These are phyloP conservation scores for Trematocara zebra DNA, from an alignment of 2,113 vertebrate genomes.

Conservation along the genomic window DNA sequence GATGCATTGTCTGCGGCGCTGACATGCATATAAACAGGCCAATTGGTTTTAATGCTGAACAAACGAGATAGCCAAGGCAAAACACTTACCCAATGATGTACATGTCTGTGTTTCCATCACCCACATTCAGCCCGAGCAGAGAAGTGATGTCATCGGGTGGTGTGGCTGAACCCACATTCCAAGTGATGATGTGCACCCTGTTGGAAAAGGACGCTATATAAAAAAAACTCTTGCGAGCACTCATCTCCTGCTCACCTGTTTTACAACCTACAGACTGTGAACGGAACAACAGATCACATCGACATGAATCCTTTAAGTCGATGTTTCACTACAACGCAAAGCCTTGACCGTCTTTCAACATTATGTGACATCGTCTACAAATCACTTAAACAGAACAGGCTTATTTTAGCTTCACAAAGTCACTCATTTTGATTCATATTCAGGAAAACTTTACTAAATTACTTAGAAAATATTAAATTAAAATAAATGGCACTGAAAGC, in stretches of 20 bases:
- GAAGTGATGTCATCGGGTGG: conserved; percentile 88
- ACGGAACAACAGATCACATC: not conserved
- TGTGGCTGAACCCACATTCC: conserved; percentile 92
- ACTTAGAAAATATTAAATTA: not conserved
- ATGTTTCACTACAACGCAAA: not conserved
- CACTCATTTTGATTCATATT: not conserved
- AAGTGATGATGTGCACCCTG: conserved; percentile 93
- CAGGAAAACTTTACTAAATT: not conserved
- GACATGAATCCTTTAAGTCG: not conserved
- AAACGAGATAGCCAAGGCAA: not conserved
- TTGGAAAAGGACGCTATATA: not conserved
- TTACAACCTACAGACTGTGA: not conserved
- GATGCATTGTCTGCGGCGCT: not conserved
- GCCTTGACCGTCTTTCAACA: not conserved
- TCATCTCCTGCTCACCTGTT: not conserved
- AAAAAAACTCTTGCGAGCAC: not conserved
- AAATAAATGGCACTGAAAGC: not conserved
- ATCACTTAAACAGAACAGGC: not conserved
- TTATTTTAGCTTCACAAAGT: not conserved
- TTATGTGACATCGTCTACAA: not conserved
- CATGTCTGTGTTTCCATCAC: conserved; percentile 84
- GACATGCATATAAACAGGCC: not conserved
- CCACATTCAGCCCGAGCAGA: conserved; percentile 84
- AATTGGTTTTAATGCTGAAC: not conserved
- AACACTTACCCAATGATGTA: conserved; percentile 90